Evolutionary conservation across 2,888 invertebrate genomes (phyloP), one percentile per base, ranked within the genome.

Genomic region (Drosophila longiperda): DNA sequence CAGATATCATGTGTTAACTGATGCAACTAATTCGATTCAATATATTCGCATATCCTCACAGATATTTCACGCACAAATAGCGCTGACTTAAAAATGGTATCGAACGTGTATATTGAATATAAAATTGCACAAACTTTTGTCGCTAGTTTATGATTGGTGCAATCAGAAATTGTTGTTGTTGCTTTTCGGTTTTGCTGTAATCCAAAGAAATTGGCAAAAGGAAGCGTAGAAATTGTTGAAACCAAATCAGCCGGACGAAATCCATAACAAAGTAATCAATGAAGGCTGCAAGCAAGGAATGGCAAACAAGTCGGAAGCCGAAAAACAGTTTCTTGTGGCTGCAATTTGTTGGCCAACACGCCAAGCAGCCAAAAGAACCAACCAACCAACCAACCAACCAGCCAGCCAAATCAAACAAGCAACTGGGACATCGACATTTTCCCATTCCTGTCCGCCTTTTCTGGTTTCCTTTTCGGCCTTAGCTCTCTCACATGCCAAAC

Each of bases 231-330:
- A 73, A 73, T 69, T 71, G 79, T 77, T 68, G 68, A 71, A 74
- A 75, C 73, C 77, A 87, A 87, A 82, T 82, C 84, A 77, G 73
- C 67, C 80, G 67, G 63, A 75, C 74, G 65, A 88, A 83, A 90
- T 88, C 90, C 77, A 90, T 87, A 88, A 87, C 89, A 89, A 90
- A 85, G 90, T 88, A 87, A 87, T 87, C 87, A 87, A 87, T 88
- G 78, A 88, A 73, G 74, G 77, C 69, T 69, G 82, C 78, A 62
- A 66, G 66, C 80, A 58, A 64, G 64, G 59, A 75, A 71, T 66
- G n/a, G 66, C 80, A 76, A 70, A 55, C 65, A 69, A 76, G 81
- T 54, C 78, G 81, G 73, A 76, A 82, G 68, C 70, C 73, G 68
- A 73, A 82, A 78, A 71, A 75, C 76, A 66, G 80, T 83, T 84